Evolutionary conservation across 2,797 vertebrate genomes (phyloP).

Genomic region (Hoplostethus mediterraneus): DNA sequence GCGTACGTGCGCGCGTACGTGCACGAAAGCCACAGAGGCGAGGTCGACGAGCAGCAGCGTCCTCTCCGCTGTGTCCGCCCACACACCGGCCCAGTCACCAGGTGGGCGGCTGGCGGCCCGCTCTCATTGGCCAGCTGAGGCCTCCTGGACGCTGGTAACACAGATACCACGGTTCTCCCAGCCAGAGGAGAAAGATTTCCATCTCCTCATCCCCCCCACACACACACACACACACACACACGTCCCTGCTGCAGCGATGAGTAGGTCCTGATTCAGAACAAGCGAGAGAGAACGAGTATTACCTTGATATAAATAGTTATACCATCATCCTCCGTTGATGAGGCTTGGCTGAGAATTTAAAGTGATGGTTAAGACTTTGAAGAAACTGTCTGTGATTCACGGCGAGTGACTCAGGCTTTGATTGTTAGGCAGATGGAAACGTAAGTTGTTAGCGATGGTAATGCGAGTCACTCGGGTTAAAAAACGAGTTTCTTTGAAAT

Average conservation of each 20-base stretch:
- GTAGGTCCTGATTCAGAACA: slow-evolving; percentile 55
- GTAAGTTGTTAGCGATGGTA: slow-evolving; percentile 8
- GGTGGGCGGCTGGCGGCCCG: slow-evolving; percentile 66
- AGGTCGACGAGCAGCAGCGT: slow-evolving; percentile 57
- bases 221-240: no score
- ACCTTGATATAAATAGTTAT: slow-evolving; percentile 66
- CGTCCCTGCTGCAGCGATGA: slow-evolving; percentile 39
- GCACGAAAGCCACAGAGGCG: slow-evolving; percentile 37
- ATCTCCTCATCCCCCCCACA: slow-evolving; percentile 49
- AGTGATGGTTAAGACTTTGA: slow-evolving; percentile 26
- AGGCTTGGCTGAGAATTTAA: slow-evolving; percentile 44
- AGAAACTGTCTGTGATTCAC: slow-evolving; percentile 48
- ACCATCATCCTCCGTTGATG: slow-evolving; percentile 48
- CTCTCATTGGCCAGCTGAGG: slow-evolving; percentile 66
- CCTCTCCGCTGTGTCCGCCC: slow-evolving; percentile 60
- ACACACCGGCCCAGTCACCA: slow-evolving; percentile 71
- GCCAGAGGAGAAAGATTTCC: slow-evolving; percentile 59
- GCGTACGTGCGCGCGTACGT: slow-evolving; percentile 1
- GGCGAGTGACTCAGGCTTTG: slow-evolving; percentile 13
- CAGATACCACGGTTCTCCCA: slow-evolving; percentile 41
- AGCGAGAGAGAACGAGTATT: slow-evolving; percentile 35
- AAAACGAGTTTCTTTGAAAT: background rate
- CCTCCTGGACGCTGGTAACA: slow-evolving; percentile 58
- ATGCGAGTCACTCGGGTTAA: slow-evolving; percentile 30
- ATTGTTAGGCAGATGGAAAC: background rate